Conservation (phyloP, 2,888 invertebrate species). For the Chironomus tentans region DNA sequence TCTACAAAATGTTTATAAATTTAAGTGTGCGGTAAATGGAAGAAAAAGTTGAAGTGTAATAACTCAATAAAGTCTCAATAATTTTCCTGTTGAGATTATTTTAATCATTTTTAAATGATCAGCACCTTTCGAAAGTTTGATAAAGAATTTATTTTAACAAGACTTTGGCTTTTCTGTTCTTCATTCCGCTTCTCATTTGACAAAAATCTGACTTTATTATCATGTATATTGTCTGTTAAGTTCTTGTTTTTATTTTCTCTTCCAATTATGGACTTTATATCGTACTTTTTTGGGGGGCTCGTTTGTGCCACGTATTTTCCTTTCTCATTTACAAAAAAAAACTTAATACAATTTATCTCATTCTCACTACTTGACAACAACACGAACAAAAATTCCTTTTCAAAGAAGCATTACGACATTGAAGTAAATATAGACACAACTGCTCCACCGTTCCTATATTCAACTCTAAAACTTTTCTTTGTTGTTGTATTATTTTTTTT, state of each 20-base stretch:
- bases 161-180: no score
- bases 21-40: no score
- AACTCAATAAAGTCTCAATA: no score
- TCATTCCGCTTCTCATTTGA: background rate
- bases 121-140: no score
- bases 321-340: background rate
- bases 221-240: background rate
- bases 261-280: background rate
- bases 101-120: no score
- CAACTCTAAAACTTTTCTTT: background rate
- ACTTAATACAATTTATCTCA: background rate
- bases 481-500: background rate
- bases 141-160: no score
- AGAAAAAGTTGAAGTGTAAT: no score
- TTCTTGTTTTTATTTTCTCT: background rate
- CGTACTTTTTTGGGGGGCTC: background rate
- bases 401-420: background rate
- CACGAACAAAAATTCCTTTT: background rate
- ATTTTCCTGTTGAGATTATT: no score
- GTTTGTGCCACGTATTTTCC: background rate
- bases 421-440: background rate
- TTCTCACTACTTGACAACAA: background rate
- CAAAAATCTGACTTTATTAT: background rate
- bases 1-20: no score
- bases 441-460: background rate